phyloP scores from a whole-genome alignment of 2,113 vertebrate genomes.

The Sander vitreus region DNA sequence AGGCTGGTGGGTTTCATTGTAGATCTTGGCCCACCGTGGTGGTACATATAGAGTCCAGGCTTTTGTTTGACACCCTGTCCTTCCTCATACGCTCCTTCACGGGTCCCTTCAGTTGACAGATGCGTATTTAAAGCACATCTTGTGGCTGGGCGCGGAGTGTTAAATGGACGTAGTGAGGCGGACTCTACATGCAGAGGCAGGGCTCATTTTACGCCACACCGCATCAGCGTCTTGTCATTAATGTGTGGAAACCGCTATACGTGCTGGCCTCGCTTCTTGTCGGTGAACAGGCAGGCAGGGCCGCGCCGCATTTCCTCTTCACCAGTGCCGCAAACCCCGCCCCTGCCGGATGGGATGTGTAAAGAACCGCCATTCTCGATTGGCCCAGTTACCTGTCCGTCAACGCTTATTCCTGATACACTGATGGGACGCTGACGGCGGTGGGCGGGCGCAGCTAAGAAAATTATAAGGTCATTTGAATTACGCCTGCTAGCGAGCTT shows the following conservation, averaged over 20 bases:
- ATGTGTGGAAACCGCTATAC: slow-evolving; percentile 43
- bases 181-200: slow-evolving; percentile 8
- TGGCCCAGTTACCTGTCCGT: slow-evolving; percentile 67
- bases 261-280: slow-evolving; percentile 2
- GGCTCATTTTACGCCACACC: slow-evolving; percentile 38
- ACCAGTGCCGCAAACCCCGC: slow-evolving; percentile 63
- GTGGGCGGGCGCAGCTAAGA: slow-evolving; percentile 78
- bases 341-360: slow-evolving; percentile 40
- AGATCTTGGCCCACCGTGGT: background rate
- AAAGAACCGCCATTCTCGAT: slow-evolving; percentile 8
- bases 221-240: slow-evolving; percentile 47
- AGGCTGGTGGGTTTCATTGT: background rate
- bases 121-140: background rate
- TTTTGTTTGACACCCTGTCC: background rate
- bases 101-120: background rate
- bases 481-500: slow-evolving; percentile 71
- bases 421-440: slow-evolving; percentile 62
- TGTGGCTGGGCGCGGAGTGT: background rate
- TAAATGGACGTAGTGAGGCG: slow-evolving; percentile 47
- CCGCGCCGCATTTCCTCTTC: slow-evolving; percentile 77
- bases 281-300: slow-evolving; percentile 5
- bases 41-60: background rate
- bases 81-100: background rate
- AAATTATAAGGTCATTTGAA: slow-evolving; percentile 90
- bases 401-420: slow-evolving; percentile 44